Evolutionary conservation across 2,113 vertebrate genomes (phyloP), one percentile per base, ranked within the genome.

Genomic region (Eonycteris spelaea): DNA sequence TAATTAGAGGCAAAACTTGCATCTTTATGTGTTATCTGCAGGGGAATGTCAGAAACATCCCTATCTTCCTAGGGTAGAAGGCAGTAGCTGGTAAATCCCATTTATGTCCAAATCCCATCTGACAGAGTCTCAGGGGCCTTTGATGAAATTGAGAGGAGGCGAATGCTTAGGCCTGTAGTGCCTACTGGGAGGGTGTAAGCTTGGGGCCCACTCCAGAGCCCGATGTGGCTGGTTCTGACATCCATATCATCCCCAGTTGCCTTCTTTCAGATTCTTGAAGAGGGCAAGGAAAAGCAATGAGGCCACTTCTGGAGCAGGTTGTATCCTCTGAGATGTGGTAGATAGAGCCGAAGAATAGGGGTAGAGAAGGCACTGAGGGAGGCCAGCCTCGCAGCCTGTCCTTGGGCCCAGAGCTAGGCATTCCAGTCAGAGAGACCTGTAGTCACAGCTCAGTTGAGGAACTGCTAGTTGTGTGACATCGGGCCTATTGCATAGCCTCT

Each of bases 1-100:
- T 96, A 95, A 89, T 94, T 89, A 96, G 73, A 96, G 53, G 86
- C 82, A 91, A 91, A 94, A 57, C 70, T 75, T 94, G 70, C 35
- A 88, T 92, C 73, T 95, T 78, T 21, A 7, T 67, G 12, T 86
- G n/a, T 91, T 94, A 79, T 83, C 78, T 75, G 68, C 74, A 63
- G 83, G 73, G 70, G 86, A 86, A 86, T 79, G 74, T 94, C 68
- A 79, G 78, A 91, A 82, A 95, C 63, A 74, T 48, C 95, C 79
- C 95, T 90, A 90, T 73, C 86, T 86, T 85, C 68, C 40, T 57
- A 40, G 22, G 40, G 38, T 33, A 59, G 83, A 59, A 85, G 86
- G 61, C 95, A 88, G 63, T 45, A 85, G 74, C 90, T 92, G 57
- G n/a, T 82, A 79, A 84, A 74, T 83, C 53, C 59, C 74, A 5